Base-by-base conservation (phyloP, 2,113 vertebrate species). In the Megaleporinus macrocephalus region DNA sequence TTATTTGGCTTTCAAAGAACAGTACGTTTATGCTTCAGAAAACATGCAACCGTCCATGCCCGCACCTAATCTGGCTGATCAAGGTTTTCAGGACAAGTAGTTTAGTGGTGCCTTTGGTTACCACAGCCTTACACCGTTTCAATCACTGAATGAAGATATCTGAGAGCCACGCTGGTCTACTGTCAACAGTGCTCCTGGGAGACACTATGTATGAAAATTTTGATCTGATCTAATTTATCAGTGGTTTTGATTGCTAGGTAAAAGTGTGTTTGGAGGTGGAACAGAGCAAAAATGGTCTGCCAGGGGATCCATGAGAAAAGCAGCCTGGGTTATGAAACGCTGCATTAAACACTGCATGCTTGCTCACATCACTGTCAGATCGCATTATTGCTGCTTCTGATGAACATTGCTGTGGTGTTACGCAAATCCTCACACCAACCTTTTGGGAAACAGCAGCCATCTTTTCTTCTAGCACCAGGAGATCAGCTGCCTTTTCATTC, bases 381-480 rank as follows among this genome's bases (percentile, higher is more conserved):
- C 51, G 18, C 51, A 53, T 53, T 53, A 44, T 1, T 18, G 51
- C 18, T 4, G 7, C 51, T 20, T 18, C 51, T 66, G 14, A 1
- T 44, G 41, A 44, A 10, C 41, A 44, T 44, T 9, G 41, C 49
- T 51, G 53, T 20, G 20, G 53, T 22, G 16, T 55, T 55, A 30
- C 13, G 24, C 26, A 59, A 27, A 33, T 3, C 44, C 2, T 18
- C 3, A 70, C 66, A 88, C 86, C 88, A 91, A 99, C 97, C 96
- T 98, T 97, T 89, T 93, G 89, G 66, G 95, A 96, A 86, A 98
- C 93, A 47, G 92, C 85, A n/a, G 86, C 87, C 12, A 98, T 86
- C 91, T 95, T 94, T 78, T 93, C 91, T 90, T 95, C 92, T 88
- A 97, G 83, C 22, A 90, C 88, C 84, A 94, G 88, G 70, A 96